Percentiles rank a stretch among this genome's conserved stretches.
These are phyloP conservation scores for Chloropsis cyanopogon DNA, from an alignment of 2,113 vertebrate species.

Conservation along the genomic window DNA sequence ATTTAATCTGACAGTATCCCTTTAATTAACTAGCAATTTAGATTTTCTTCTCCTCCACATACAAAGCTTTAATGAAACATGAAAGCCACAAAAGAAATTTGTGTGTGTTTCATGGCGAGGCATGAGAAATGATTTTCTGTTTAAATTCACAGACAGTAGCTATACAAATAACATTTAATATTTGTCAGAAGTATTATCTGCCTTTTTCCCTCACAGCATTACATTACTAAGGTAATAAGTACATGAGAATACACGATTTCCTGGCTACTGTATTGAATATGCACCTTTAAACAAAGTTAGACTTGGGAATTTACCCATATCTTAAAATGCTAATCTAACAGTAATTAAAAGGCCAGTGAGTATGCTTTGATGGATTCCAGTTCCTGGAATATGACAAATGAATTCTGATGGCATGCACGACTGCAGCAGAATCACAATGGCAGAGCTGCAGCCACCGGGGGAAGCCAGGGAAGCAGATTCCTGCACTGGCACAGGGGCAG, in stretches of 20 bases:
- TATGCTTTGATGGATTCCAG: conserved; percentile 38
- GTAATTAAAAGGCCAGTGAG: conserved; percentile 60
- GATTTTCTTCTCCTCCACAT: conserved; percentile 32
- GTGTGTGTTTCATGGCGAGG: conserved; percentile 36
- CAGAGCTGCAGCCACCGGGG: background rate
- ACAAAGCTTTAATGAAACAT: conserved; percentile 56
- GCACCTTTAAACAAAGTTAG: conserved; percentile 66
- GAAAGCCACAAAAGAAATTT: conserved; percentile 50
- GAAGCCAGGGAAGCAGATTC: background rate
- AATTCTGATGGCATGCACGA: conserved; percentile 35
- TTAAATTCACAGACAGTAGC: conserved; percentile 51
- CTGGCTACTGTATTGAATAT: conserved; percentile 51
- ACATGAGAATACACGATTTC: conserved; percentile 57
- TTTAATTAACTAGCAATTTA: conserved; percentile 62
- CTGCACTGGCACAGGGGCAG: background rate
- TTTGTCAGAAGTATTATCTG: conserved; percentile 62
- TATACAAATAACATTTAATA: conserved; percentile 64
- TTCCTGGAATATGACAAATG: conserved; percentile 41
- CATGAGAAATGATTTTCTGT: conserved; percentile 30
- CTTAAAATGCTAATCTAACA: conserved; percentile 66
- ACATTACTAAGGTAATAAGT: conserved; percentile 57
- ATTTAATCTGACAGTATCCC: conserved; percentile 52
- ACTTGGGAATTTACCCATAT: conserved; percentile 60
- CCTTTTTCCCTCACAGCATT: conserved; percentile 44
- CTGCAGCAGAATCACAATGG: conserved; percentile 49